phyloP scores from a whole-genome alignment of 2,113 vertebrate genomes.

The Alligator mississippiensis region DNA sequence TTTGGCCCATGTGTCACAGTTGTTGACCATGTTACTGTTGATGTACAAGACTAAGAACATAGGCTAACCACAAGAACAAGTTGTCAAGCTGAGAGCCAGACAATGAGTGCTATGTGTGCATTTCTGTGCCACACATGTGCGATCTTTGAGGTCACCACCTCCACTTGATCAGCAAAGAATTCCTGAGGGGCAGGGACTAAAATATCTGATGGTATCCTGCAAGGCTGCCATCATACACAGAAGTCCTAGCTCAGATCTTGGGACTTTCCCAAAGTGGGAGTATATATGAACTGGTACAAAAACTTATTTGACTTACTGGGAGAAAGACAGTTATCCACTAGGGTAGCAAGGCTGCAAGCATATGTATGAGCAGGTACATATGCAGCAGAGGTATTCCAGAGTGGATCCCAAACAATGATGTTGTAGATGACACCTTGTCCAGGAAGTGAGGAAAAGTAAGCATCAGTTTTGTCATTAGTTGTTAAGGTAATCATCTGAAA shows the following conservation, averaged over 20 bases:
- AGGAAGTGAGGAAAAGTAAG: constrained; percentile 87
- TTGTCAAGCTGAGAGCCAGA: no score
- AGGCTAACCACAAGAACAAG: no score
- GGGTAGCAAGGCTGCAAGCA: constrained; percentile 87
- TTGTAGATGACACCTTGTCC: constrained; percentile 94
- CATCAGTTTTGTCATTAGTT: constrained; percentile 77
- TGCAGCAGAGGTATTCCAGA: constrained; percentile 87
- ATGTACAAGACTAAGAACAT: not conserved
- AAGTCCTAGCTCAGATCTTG: not conserved
- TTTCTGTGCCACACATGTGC: not conserved
- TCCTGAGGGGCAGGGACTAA: not conserved
- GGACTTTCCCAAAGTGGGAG: not conserved
- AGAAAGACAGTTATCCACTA: constrained; percentile 82
- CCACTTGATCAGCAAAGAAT: not conserved
- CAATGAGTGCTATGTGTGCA: not conserved
- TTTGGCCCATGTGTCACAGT: not conserved
- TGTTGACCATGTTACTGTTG: not conserved
- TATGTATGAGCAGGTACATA: constrained; percentile 93
- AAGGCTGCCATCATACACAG: not conserved
- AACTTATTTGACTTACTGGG: constrained; percentile 79
- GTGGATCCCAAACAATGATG: constrained; percentile 89
- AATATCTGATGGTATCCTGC: not conserved
- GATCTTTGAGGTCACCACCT: not conserved
- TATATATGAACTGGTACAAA: not conserved
- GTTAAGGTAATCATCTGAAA: constrained; percentile 84